These are phyloP conservation scores for Hemitrygon akajei DNA, from an alignment of 2,797 vertebrate species.

Conservation along the genomic window DNA sequence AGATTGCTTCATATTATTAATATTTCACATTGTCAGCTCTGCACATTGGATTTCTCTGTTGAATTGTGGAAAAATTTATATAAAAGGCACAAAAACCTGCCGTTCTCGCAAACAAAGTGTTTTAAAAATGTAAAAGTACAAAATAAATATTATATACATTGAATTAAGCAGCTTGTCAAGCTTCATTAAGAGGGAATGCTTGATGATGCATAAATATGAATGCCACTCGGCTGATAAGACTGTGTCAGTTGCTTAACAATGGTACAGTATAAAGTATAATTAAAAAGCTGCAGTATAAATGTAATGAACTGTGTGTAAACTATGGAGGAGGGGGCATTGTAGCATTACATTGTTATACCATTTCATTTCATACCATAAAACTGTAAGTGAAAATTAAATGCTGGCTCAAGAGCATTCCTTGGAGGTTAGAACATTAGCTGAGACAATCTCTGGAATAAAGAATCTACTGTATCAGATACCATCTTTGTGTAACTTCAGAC, in stretches of 20 bases:
- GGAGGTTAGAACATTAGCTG: slow-evolving; percentile 34
- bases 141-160: slow-evolving; percentile 35
- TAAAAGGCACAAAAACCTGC: neutral
- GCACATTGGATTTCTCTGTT: neutral
- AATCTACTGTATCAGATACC: slow-evolving; percentile 30
- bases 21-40: slow-evolving; percentile 29
- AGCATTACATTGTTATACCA: slow-evolving; percentile 35
- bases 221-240: slow-evolving; percentile 34
- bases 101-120: slow-evolving; percentile 18
- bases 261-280: slow-evolving; percentile 33
- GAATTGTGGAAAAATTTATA: slow-evolving; percentile 30
- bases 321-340: slow-evolving; percentile 31
- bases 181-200: slow-evolving; percentile 32
- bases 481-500: slow-evolving; percentile 34
- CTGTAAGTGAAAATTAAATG: slow-evolving; percentile 37
- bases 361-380: slow-evolving; percentile 37
- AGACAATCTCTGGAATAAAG: slow-evolving; percentile 32
- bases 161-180: slow-evolving; percentile 34
- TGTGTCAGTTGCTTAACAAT: slow-evolving; percentile 36
- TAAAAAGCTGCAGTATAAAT: slow-evolving; percentile 34
- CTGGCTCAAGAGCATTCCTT: slow-evolving; percentile 32
- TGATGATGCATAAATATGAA: slow-evolving; percentile 36
- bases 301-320: slow-evolving; percentile 37
- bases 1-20: slow-evolving; percentile 15
- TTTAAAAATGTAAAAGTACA: slow-evolving; percentile 31